phyloP scores from a whole-genome alignment of 1,140 invertebrate genomes.

The Cyrtorhinus lividipennis region DNA sequence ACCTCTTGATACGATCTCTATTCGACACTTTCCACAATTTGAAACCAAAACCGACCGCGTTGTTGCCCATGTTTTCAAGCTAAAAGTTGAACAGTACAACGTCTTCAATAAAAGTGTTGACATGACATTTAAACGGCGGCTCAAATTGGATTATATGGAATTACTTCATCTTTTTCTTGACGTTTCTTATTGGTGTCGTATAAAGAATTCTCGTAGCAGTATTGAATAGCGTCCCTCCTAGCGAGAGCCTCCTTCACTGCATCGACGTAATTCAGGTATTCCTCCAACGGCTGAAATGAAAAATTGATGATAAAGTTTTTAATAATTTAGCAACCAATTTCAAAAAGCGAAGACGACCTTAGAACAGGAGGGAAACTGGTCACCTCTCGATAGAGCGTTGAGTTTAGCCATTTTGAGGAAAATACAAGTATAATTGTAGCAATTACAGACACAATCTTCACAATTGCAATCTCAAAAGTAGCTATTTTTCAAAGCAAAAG shows the following conservation, averaged over 20 bases:
- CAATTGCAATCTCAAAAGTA: too few species aligned
- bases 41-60: constrained; percentile 26
- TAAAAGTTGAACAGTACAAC: too few species aligned
- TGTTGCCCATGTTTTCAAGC: constrained; percentile 27
- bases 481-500: too few species aligned
- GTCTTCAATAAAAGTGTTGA: too few species aligned
- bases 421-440: too few species aligned
- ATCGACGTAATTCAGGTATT: constrained; percentile 53
- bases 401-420: too few species aligned
- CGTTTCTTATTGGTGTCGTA: constrained; percentile 48
- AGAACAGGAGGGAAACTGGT: too few species aligned
- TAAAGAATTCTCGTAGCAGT: constrained; percentile 47
- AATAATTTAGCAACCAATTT: neutral
- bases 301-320: neutral
- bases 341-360: too few species aligned
- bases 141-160: too few species aligned
- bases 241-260: constrained; percentile 50
- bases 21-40: constrained; percentile 36
- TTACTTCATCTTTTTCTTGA: constrained; percentile 48
- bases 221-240: constrained; percentile 51
- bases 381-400: too few species aligned
- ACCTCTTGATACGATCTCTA: constrained; percentile 41
- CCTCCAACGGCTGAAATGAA: constrained; percentile 48
- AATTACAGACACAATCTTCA: too few species aligned
- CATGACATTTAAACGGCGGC: too few species aligned